phyloP scores from a whole-genome alignment of 2,888 invertebrate species.

The Cepaea hortensis region DNA sequence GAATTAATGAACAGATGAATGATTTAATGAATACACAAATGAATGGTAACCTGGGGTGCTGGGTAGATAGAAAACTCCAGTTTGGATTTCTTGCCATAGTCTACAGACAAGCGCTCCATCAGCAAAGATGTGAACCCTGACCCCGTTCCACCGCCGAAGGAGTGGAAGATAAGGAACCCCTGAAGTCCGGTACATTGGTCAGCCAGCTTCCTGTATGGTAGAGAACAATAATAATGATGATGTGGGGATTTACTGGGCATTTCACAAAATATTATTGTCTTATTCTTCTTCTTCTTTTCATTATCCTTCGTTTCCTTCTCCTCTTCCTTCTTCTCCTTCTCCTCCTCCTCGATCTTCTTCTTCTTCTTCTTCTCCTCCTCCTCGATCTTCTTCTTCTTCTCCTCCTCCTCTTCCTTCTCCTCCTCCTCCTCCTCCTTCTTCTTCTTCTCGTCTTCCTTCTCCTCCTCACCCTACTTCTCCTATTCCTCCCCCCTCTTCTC shows the following conservation, averaged over 20 bases:
- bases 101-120: slow-evolving; percentile 88
- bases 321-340: background rate
- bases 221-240: background rate
- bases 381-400: background rate
- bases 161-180: slow-evolving; percentile 48
- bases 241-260: background rate
- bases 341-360: background rate
- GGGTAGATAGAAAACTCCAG: slow-evolving; percentile 43
- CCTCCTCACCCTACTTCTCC: background rate
- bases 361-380: background rate
- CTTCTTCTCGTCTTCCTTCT: background rate
- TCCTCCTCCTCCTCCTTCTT: background rate
- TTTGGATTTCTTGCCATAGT: slow-evolving; percentile 81
- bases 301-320: background rate
- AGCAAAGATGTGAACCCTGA: slow-evolving; percentile 88
- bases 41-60: slow-evolving; percentile 21
- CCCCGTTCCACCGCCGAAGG: slow-evolving; percentile 79
- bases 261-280: background rate
- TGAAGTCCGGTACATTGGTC: slow-evolving; percentile 48
- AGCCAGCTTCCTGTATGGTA: slow-evolving; percentile 65
- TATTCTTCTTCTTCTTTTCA: background rate
- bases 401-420: background rate
- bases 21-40: background rate
- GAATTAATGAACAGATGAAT: background rate
- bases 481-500: too few relatives aligned